phyloP scores from a whole-genome alignment of 2,113 vertebrate genomes.

The Rhinopomastus cyanomelas region DNA sequence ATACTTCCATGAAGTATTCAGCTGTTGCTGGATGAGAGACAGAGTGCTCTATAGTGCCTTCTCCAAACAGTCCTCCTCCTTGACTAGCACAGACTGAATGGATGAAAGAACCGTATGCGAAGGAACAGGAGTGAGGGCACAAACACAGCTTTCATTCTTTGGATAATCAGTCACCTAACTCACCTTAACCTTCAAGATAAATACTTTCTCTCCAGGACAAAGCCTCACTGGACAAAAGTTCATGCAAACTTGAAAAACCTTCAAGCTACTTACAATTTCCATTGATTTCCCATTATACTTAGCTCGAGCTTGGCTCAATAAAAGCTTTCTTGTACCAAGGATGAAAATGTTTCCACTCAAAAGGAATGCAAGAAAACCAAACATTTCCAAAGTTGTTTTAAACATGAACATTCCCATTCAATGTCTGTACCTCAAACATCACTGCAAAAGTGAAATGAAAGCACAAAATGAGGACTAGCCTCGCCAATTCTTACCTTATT shows the following conservation, averaged over 20 bases:
- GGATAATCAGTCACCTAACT: conserved; percentile 41
- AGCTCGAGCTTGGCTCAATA: conserved; percentile 3
- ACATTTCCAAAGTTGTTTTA: not conserved
- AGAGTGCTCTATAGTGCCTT: conserved; percentile 10
- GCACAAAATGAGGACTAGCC: accelerated
- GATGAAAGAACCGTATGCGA: conserved; percentile 48
- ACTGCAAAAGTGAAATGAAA: conserved; percentile 15
- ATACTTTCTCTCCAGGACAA: conserved; percentile 32
- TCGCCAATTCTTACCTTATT: not conserved
- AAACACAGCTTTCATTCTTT: conserved; percentile 28
- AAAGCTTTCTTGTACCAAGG: not conserved
- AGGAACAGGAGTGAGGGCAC: not conserved
- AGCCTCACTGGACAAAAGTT: not conserved
- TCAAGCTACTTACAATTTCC: conserved; percentile 19
- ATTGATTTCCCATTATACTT: conserved; percentile 2
- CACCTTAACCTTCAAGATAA: conserved; percentile 37
- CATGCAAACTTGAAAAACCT: not conserved
- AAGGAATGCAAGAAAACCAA: not conserved
- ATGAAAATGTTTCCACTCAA: not conserved
- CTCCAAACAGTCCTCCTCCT: conserved; percentile 29
- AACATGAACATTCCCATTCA: not conserved
- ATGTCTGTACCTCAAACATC: not conserved
- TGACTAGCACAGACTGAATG: not conserved
- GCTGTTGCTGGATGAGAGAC: conserved; percentile 42
- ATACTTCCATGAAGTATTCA: conserved; percentile 46